phyloP scores from a whole-genome alignment of 35 echinoderm and acorn worm genomes.

The Eucidaris tribuloides region DNA sequence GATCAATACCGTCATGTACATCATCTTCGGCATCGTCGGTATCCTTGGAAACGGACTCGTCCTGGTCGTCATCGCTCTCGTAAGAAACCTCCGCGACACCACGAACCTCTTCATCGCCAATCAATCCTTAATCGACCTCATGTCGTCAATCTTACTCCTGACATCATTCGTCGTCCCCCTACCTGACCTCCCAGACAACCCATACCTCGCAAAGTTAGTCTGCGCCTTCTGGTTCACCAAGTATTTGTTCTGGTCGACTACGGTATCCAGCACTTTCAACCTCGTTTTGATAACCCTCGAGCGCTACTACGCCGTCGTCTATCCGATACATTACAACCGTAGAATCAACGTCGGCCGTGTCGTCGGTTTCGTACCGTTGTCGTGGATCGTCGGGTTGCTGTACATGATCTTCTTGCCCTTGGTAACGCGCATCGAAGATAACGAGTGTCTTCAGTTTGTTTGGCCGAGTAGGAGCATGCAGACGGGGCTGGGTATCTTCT shows the following conservation, averaged over 20 bases:
- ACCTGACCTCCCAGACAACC: background rate
- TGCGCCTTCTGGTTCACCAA: slow-evolving; percentile 59
- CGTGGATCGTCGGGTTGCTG: slow-evolving; percentile 33
- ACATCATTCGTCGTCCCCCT: slow-evolving; percentile 9
- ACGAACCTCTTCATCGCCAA: slow-evolving; percentile 61
- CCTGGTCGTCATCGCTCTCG: background rate
- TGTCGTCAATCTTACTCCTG: slow-evolving; percentile 36
- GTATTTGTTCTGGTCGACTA: slow-evolving; percentile 54
- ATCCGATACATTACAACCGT: slow-evolving; percentile 35
- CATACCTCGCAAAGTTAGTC: slow-evolving; percentile 9
- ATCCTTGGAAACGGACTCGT: slow-evolving; percentile 32
- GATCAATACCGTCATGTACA: background rate
- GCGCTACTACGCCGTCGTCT: slow-evolving; percentile 56
- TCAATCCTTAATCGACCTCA: slow-evolving; percentile 58
- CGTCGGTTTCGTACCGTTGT: background rate
- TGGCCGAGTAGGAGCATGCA: background rate
- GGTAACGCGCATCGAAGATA: background rate
- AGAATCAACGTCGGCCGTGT: background rate
- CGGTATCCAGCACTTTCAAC: slow-evolving; percentile 42
- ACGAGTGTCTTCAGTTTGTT: background rate
- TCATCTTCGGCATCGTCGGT: slow-evolving; percentile 13
- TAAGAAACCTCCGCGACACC: background rate
- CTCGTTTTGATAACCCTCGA: slow-evolving; percentile 50
- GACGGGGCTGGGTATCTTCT: background rate
- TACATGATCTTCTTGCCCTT: slow-evolving; percentile 14